phyloP scores from a whole-genome alignment of 2,888 invertebrate species.

The Brachyptera putata region DNA sequence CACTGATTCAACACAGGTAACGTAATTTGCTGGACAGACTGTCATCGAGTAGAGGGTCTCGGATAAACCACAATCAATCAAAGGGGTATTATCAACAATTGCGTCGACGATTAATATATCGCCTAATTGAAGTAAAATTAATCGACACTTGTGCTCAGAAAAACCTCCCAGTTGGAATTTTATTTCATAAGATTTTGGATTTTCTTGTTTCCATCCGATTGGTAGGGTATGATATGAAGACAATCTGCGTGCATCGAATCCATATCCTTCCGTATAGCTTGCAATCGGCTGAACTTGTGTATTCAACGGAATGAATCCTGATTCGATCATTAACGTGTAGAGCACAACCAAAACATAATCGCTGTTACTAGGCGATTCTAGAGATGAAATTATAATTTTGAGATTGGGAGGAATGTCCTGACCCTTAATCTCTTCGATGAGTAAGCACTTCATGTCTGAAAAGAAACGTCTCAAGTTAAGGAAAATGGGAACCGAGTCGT shows the following conservation, averaged over 20 bases:
- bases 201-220: no score
- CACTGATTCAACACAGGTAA: background rate
- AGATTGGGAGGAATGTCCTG: constrained; percentile 1
- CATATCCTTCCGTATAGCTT: no score
- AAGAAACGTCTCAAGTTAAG: background rate
- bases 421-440: background rate
- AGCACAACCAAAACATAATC: background rate
- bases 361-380: background rate
- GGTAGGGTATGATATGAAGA: no score
- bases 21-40: background rate
- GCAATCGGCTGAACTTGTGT: no score
- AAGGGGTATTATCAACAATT: background rate
- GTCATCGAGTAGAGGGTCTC: no score
- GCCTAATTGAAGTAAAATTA: background rate
- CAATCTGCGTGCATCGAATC: no score
- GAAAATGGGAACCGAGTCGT: no score
- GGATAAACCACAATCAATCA: no score
- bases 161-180: background rate
- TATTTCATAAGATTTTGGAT: background rate
- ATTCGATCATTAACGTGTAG: constrained; percentile 13
- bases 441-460: constrained; percentile 8
- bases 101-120: background rate
- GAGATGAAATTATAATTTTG: background rate
- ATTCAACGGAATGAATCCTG: constrained; percentile 1
- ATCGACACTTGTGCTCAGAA: background rate